Evolutionary conservation across 2,797 vertebrate genomes (phyloP).

Genomic region (Hydrocynus forskahlii): DNA sequence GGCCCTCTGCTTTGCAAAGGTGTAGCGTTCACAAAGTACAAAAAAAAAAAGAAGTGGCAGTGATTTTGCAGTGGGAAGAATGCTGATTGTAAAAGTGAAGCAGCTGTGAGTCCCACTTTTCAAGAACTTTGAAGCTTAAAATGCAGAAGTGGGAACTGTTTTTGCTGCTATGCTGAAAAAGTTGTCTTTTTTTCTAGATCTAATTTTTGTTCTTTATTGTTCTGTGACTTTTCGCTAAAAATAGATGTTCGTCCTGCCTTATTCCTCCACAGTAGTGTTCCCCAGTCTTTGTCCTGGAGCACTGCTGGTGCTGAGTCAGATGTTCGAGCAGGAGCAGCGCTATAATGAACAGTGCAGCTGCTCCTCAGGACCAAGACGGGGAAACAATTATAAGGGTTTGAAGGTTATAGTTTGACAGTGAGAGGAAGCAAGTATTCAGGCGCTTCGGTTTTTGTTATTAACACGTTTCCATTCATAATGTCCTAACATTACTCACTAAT

Average conservation of each 20-base stretch:
- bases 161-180: neutral
- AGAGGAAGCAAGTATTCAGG: no score
- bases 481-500: no score
- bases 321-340: neutral
- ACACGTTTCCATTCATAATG: no score
- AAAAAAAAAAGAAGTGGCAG: neutral
- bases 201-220: conserved; percentile 2
- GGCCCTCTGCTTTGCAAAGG: no score
- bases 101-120: neutral
- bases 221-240: neutral
- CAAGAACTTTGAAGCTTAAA: neutral
- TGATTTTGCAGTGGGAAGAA: conserved; percentile 6
- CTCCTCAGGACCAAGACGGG: neutral
- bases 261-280: neutral
- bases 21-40: neutral
- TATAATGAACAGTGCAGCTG: neutral
- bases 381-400: neutral
- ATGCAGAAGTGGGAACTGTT: neutral
- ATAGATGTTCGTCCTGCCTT: neutral
- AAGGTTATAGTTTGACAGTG: conserved; percentile 27
- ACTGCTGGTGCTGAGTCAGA: neutral
- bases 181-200: neutral
- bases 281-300: neutral
- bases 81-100: neutral
- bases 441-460: no score